These are phyloP conservation scores for Sanderia malayensis DNA, from an alignment of 30 jellyfish, hydroid and myxozoan species.

Conservation along the genomic window DNA sequence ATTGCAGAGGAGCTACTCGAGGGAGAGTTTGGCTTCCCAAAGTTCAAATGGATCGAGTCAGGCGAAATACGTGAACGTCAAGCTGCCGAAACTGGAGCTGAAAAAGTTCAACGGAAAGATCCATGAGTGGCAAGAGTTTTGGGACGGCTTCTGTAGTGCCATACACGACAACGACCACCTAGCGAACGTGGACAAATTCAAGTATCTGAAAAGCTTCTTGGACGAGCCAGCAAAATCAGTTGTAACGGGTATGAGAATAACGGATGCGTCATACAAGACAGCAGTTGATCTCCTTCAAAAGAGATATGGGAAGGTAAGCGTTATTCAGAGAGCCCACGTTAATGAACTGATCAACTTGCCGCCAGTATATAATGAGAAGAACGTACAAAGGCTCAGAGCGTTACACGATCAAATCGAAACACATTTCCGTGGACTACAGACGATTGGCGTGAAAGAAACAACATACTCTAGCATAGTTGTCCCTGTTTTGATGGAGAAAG, in stretches of 20 bases:
- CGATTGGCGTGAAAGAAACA: slow-evolving; percentile 7
- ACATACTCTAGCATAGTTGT: slow-evolving; percentile 19
- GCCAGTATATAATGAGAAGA: slow-evolving; percentile 15
- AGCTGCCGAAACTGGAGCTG: slow-evolving; percentile 41
- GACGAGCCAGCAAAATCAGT: slow-evolving; percentile 55
- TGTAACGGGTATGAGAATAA: slow-evolving; percentile 11
- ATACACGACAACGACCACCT: slow-evolving; percentile 22
- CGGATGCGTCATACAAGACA: slow-evolving; percentile 10
- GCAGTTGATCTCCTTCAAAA: slow-evolving; percentile 21
- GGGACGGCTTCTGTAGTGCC: slow-evolving; percentile 61
- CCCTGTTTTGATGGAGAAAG: slow-evolving; percentile 4
- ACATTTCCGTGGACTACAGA: slow-evolving; percentile 4
- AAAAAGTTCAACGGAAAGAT: slow-evolving; percentile 19
- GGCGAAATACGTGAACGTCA: slow-evolving; percentile 9
- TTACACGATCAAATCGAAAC: slow-evolving; percentile 16
- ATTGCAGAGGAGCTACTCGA: neutral
- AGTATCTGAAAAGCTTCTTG: slow-evolving; percentile 25
- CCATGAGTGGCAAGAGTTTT: slow-evolving; percentile 47
- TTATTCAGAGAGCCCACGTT: slow-evolving; percentile 13
- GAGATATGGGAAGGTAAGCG: slow-evolving; percentile 5
- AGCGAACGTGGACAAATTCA: slow-evolving; percentile 36
- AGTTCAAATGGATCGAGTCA: neutral
- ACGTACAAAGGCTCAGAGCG: neutral
- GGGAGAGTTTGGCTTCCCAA: slow-evolving; percentile 3
- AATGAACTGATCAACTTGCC: slow-evolving; percentile 1